Evolutionary conservation across 1,140 invertebrate species (phyloP), one percentile per base, ranked within the genome.

Genomic region (Drosophila guanche): DNA sequence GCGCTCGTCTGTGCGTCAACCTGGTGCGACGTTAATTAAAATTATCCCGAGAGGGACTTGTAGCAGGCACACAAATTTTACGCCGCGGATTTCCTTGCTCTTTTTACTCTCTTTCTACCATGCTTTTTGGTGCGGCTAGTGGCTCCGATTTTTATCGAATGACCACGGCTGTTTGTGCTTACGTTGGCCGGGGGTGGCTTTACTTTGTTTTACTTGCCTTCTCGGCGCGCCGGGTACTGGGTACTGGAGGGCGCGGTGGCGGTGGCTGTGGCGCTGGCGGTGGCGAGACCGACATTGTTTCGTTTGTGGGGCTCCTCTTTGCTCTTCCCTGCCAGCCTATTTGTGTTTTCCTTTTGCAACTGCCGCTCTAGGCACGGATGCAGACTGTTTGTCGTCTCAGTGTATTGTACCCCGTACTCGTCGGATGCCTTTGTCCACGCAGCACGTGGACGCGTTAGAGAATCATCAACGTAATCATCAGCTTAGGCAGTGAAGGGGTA

Each of bases 21-120:
- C 3, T 10, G 33, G 8, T 45, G 60, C 50, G 14, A 58, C 69
- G 66, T 55, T 55, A 55, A 37, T 55, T 55, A 55, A 55, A 45
- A 55, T 25, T 45, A 55, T 25, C 41, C 37, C 53, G 16, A 55
- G 41, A 10, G 20, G 41, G 22, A 55, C 53, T 55, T 27, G 43
- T 55, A 43, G 27, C 53, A 16, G 3, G 23, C 53, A 45, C 42
- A 29, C 41, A 25, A 23, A 27, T 25, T 55, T 55, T 16, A 14
- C 42, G 53, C 16, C 37, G 40, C 16, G 10, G 2, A n/a, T 5
- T 47, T 47, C 27, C n/a, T 25, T 79, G 63, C 60, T 60, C 29
- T 67, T 76, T 63, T 69, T 20, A 20, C 57, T 8, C 16, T 10
- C 41, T 45, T 29, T 20, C 42, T 47, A 23, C 25, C 43, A 27